Evolutionary conservation across 1,140 invertebrate species (phyloP).

Genomic region (Rhagoletis zephyria): DNA sequence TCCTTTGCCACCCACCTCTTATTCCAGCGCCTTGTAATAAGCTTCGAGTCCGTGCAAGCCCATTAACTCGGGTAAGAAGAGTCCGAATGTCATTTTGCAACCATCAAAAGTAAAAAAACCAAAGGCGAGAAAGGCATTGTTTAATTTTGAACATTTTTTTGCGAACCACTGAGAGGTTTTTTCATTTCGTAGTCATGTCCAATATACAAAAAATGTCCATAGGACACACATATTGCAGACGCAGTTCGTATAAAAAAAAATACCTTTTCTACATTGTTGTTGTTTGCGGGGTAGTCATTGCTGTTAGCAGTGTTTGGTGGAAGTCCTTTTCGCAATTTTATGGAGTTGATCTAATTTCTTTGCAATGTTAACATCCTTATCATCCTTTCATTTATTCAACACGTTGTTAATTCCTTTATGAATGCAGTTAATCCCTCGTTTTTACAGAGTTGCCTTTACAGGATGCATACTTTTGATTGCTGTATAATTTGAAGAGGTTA

Average conservation of each 20-base stretch:
- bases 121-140: neutral
- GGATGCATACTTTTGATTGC: neutral
- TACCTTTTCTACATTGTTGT: neutral
- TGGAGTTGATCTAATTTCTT: slow-evolving; percentile 56
- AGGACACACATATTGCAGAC: neutral
- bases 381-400: slow-evolving; percentile 58
- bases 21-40: neutral
- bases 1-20: neutral
- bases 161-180: neutral
- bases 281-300: neutral
- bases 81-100: too few species aligned
- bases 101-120: neutral
- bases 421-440: neutral
- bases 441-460: neutral
- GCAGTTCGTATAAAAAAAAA: too few species aligned
- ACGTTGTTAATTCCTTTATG: slow-evolving; percentile 57
- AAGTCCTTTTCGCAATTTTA: neutral
- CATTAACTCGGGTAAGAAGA: too few species aligned
- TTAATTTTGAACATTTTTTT: neutral
- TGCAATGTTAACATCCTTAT: slow-evolving; percentile 55
- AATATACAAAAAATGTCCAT: too few species aligned
- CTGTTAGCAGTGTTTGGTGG: neutral
- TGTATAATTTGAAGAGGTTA: neutral
- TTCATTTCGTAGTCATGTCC: neutral
- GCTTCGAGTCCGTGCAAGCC: neutral